Base-by-base conservation (phyloP, 2,888 invertebrate species). In the Actias luna region DNA sequence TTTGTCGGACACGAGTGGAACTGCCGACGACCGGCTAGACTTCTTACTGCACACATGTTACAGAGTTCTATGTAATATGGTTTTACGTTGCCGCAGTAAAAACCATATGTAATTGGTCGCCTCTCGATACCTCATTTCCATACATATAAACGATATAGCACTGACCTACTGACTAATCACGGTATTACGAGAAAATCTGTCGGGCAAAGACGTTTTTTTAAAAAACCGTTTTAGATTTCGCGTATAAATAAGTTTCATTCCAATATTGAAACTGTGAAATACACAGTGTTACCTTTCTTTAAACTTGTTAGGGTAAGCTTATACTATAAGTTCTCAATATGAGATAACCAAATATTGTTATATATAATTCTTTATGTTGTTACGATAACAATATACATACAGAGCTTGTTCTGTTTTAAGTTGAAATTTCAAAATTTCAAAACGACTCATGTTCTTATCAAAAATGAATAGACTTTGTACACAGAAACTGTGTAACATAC, bases 1-100 rank as follows among this genome's bases (percentile, higher is more conserved):
- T 92, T 92, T 90, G 91, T 88, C 82, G 91, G 92, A 89, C 91
- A 87, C 78, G 82, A 77, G 77, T 81, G 75, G 77, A 75, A 79
- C 76, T 75, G 82, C 67, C 76, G 78, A 73, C 80, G 76, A 77
- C 75, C 77, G 76, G 68, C 76, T 76, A 73, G 74, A 75, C 79
- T 78, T 77, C 70, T 76, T 65, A 72, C 76, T 69, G 76, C 83
- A 84, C 87, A 87, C 83, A 69, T 76, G 77, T 74, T 78, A 74
- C 76, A 73, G 12, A 42, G 59, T n/a, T 57, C 61, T 58, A 52
- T 60, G 58, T 62, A 58, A 62, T 57, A 57, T 62, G 58, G 22
- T 57, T 57, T 18, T 39, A 22, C n/a, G 16, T 18, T 42, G 31
- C 33, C 31, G 29, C 33, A 25, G 36, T 62, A 55, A 16, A 55